Evolutionary conservation across 53 echinoderm and acorn worm species (phyloP).

Genomic region (Patiria pectinifera): DNA sequence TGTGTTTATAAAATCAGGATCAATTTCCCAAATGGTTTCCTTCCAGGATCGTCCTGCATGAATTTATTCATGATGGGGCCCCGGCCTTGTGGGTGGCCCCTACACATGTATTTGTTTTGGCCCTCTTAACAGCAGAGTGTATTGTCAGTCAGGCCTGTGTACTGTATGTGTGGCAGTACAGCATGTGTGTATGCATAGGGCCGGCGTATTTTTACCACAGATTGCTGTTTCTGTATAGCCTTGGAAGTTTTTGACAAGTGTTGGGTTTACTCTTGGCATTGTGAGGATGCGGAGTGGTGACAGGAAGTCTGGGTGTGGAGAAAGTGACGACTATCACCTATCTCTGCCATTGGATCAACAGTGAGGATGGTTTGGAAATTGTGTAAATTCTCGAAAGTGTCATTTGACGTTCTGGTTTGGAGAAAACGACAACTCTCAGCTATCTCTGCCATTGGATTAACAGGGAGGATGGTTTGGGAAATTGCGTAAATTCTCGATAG

Average conservation of each 20-base stretch:
- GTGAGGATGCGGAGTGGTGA: neutral
- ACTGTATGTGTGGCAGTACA: neutral
- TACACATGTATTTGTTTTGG: constrained; percentile 15
- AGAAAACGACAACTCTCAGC: neutral
- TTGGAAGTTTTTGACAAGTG: neutral
- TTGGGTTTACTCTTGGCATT: neutral
- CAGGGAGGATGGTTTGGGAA: neutral
- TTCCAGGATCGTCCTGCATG: neutral
- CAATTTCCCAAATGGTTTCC: constrained; percentile 22
- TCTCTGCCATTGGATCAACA: neutral
- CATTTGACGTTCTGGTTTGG: neutral
- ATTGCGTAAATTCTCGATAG: neutral
- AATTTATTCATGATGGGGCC: constrained; percentile 28
- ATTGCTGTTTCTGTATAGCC: neutral
- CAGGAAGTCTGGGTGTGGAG: neutral
- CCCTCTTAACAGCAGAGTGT: neutral
- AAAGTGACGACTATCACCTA: neutral
- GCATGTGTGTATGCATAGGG: neutral
- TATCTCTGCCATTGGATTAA: neutral
- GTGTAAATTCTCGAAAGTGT: neutral
- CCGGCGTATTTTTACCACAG: neutral
- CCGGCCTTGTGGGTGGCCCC: constrained; percentile 29
- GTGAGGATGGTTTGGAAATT: neutral
- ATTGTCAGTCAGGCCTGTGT: neutral
- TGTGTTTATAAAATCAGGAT: constrained; percentile 47